These are phyloP conservation scores for Toxostoma redivivum DNA, from an alignment of 2,113 vertebrate species.

Conservation along the genomic window DNA sequence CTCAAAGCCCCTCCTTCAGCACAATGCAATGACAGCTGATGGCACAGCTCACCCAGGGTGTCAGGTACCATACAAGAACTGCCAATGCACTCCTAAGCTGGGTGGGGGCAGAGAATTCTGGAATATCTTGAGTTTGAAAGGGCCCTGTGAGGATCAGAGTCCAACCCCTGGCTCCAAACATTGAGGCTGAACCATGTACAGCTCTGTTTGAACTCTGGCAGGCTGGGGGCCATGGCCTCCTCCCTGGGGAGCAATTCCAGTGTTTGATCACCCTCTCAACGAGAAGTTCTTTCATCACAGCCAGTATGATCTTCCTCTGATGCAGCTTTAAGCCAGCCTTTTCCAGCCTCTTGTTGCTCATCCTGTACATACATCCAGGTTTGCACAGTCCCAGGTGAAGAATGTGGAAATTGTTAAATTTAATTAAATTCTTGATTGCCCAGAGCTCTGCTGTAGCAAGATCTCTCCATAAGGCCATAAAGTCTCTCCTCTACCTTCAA, in stretches of 20 bases:
- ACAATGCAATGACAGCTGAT: background rate
- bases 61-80: fast-evolving
- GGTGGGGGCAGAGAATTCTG: background rate
- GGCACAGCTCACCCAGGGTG: background rate
- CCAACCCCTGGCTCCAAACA: background rate
- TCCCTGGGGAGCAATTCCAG: background rate
- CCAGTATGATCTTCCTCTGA: background rate
- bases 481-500: background rate
- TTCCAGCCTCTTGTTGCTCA: background rate
- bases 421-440: background rate
- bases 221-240: fast-evolving
- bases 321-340: background rate
- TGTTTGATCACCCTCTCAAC: background rate
- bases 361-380: fast-evolving
- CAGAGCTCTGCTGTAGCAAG: background rate
- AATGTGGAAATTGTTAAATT: background rate
- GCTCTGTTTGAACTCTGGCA: background rate
- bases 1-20: background rate
- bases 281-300: background rate
- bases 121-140: background rate
- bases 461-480: background rate
- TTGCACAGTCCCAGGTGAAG: background rate
- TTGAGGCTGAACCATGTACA: background rate
- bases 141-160: background rate
- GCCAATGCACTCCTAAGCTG: fast-evolving